Base-by-base conservation (phyloP, 2,888 invertebrate species). In the Epistrophe grossulariae region DNA sequence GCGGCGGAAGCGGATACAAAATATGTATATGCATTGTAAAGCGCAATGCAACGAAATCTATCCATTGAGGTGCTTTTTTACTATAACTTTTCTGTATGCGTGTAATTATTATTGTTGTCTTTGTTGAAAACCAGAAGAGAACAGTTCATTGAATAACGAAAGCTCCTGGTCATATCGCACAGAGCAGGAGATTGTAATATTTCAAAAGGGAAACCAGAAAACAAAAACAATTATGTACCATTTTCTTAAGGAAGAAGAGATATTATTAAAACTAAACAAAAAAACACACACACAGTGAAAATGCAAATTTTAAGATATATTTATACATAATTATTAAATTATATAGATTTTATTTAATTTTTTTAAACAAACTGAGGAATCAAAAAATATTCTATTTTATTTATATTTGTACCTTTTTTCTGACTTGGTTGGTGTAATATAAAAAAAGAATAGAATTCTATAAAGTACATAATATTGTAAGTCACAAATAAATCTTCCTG, bases 291-390 rank as follows among this genome's bases (percentile, higher is more conserved):
- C 73, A 79, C 71, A 84, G 76, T 84, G 81, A 70, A 66, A 82
- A 77, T 81, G 60, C 77, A 84, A 79, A 70, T 72, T 28, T 45
- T 78, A 85, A 68, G 66, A 72, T 78, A 84, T 82, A 78, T 85
- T 59, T 79, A 79, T 82, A 78, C 11, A 60, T 68, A 64, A 60
- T 71, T 79, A 79, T 60, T 62, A 64, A 52, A 60, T 70, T 64
- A 73, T 84, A 60, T 68, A 73, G 9, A 60, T 70, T 52, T 68
- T 68, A 35, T 70, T 52, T 24, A 55, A 48, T 71, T 76, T 62
- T 60, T 74, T 76, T 76, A 62, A 57, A 70, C 17, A 50, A 72
- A 79, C 43, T 57, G 40, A 73, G 45, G 48, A 62, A 57, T 35
- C n/a, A 28, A 71, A 64, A 74, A 28, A 13, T 50, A 50, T 38